These are phyloP conservation scores for Slavum lentiscoides DNA, from an alignment of 2,888 invertebrate species.

Conservation along the genomic window DNA sequence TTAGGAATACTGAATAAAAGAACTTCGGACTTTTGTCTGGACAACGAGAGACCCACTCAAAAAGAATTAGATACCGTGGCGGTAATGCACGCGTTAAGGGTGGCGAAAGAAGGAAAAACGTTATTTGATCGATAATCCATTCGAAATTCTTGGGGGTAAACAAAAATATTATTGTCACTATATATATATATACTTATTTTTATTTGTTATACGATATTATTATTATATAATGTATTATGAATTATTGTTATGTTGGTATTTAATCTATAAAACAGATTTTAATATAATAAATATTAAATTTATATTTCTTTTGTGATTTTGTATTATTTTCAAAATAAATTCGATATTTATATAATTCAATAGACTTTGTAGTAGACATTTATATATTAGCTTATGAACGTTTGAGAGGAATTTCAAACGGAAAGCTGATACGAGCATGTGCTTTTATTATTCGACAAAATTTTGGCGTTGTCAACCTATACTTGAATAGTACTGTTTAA, in stretches of 20 bases:
- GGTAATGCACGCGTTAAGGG: constrained; percentile 82
- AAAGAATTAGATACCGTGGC: constrained; percentile 90
- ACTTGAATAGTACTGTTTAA: too few relatives aligned
- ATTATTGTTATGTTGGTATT: not conserved
- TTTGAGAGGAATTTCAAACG: too few relatives aligned
- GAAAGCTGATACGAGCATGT: too few relatives aligned
- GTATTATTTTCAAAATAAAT: too few relatives aligned
- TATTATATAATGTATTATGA: not conserved
- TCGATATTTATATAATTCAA: too few relatives aligned
- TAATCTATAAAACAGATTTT: not conserved
- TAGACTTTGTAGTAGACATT: too few relatives aligned
- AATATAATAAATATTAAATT: too few relatives aligned
- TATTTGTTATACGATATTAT: constrained; percentile 1
- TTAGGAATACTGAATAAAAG: constrained; percentile 84
- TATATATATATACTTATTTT: constrained; percentile 10
- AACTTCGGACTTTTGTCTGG: constrained; percentile 81
- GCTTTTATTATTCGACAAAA: too few relatives aligned
- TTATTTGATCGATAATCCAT: constrained; percentile 34
- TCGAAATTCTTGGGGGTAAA: not conserved
- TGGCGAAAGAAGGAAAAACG: constrained; percentile 73
- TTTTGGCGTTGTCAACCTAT: too few relatives aligned
- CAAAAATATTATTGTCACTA: not conserved
- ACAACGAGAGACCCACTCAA: constrained; percentile 83
- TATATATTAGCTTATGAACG: too few relatives aligned
- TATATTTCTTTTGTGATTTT: too few relatives aligned